A percentile compares a stretch with the other conserved stretches of the same genome.
These are phyloP conservation scores for Acrocephalus scirpaceus DNA, from an alignment of 2,797 vertebrate species.

Conservation along the genomic window DNA sequence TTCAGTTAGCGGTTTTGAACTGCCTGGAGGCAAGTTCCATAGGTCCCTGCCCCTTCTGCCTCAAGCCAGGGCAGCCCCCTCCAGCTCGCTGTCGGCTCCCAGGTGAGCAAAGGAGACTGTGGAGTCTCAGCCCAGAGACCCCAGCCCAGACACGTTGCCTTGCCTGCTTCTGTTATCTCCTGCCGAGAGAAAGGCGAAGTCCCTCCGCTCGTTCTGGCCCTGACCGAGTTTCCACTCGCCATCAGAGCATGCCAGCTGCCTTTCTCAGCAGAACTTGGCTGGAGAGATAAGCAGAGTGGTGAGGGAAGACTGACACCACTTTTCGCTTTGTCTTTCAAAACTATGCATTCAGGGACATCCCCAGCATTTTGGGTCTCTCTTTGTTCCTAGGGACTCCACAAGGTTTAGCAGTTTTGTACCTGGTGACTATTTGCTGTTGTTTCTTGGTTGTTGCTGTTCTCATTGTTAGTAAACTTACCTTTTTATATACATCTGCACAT, in stretches of 20 bases:
- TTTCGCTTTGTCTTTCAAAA: neutral
- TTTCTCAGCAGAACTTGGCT: neutral
- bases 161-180: neutral
- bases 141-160: too few relatives aligned
- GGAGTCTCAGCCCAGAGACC: neutral
- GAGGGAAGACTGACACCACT: neutral
- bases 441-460: neutral
- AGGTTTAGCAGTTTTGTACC: neutral
- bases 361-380: neutral
- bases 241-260: neutral
- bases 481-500: neutral
- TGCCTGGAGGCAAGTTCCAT: neutral
- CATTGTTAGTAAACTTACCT: neutral
- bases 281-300: neutral
- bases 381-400: neutral
- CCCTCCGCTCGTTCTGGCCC: fast-evolving
- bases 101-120: fast-evolving
- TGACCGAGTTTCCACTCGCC: neutral
- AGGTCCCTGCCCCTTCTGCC: neutral
- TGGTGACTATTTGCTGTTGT: neutral
- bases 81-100: fast-evolving
- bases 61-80: fast-evolving
- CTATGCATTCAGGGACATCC: too few relatives aligned
- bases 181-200: fast-evolving
- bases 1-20: neutral